Evolutionary conservation across 2,113 vertebrate genomes (phyloP).

Genomic region (Atrichornis clamosus): DNA sequence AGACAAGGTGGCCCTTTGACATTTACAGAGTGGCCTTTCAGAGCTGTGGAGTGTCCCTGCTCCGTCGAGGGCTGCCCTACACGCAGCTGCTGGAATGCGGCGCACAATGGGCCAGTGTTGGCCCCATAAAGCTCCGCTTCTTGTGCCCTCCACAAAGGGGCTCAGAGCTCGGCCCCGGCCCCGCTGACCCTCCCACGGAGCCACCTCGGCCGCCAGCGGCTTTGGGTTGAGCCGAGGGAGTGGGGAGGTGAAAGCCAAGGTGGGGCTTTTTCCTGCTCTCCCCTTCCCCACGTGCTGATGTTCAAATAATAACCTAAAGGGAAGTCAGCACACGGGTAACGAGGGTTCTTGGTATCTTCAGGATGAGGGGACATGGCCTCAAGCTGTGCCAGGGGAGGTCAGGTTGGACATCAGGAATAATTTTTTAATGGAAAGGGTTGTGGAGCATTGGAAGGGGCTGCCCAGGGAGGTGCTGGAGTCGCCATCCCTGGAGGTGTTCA

Average conservation of each 20-base stretch:
- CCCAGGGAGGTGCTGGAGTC: background rate
- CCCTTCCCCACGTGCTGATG: background rate
- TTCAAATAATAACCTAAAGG: background rate
- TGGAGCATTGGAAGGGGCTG: background rate
- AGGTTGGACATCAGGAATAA: background rate
- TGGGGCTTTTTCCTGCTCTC: background rate
- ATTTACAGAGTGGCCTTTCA: conserved; percentile 54
- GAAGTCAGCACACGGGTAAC: background rate
- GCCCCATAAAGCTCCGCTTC: conserved; percentile 69
- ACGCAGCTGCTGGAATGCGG: conserved; percentile 61
- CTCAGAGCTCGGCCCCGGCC: conserved; percentile 48
- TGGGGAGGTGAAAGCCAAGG: rapidly evolving
- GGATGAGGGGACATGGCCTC: background rate
- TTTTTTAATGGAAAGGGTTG: background rate
- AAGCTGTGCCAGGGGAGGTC: background rate
- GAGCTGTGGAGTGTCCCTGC: conserved; percentile 54
- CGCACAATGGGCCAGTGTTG: conserved; percentile 74
- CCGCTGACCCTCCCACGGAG: background rate
- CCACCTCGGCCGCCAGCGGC: background rate
- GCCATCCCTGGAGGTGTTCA: background rate
- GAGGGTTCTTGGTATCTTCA: background rate
- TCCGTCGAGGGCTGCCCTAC: conserved; percentile 39
- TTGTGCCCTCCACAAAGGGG: conserved; percentile 58
- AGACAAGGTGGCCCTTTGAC: conserved; percentile 66
- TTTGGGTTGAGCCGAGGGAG: background rate